phyloP scores from a whole-genome alignment of 2,113 vertebrate species.

The Natator depressus region DNA sequence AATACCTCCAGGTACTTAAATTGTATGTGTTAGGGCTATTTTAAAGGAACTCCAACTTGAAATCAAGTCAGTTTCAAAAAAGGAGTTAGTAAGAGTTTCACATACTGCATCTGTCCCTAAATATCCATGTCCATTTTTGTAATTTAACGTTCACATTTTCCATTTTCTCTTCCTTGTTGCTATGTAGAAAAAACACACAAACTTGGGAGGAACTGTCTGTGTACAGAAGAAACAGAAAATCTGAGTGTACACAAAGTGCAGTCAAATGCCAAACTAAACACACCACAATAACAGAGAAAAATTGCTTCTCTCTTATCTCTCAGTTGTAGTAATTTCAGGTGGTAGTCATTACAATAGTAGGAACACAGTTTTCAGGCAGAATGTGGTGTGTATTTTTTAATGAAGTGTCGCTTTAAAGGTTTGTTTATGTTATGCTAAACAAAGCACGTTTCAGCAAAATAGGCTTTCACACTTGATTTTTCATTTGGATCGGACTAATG shows the following conservation, averaged over 20 bases:
- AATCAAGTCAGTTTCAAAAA: background rate
- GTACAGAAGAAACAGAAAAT: background rate
- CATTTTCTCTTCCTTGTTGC: conserved; percentile 38
- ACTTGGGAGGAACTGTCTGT: rapidly evolving
- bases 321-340: background rate
- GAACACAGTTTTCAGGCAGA: background rate
- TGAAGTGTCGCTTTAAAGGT: no score
- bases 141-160: conserved; percentile 55
- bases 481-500: background rate
- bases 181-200: background rate
- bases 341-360: background rate
- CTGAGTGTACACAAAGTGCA: no score
- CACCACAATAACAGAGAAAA: background rate
- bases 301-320: background rate
- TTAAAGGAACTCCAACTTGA: background rate
- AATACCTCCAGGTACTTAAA: background rate
- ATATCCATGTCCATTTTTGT: conserved; percentile 23
- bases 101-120: background rate
- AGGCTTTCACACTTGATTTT: background rate
- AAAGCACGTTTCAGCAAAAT: no score
- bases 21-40: background rate
- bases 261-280: no score
- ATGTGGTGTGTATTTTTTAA: background rate
- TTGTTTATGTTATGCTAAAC: no score
- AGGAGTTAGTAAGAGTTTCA: rapidly evolving